Conservation (phyloP, 2,797 vertebrate genomes). For the Percopsis omiscomaycus region DNA sequence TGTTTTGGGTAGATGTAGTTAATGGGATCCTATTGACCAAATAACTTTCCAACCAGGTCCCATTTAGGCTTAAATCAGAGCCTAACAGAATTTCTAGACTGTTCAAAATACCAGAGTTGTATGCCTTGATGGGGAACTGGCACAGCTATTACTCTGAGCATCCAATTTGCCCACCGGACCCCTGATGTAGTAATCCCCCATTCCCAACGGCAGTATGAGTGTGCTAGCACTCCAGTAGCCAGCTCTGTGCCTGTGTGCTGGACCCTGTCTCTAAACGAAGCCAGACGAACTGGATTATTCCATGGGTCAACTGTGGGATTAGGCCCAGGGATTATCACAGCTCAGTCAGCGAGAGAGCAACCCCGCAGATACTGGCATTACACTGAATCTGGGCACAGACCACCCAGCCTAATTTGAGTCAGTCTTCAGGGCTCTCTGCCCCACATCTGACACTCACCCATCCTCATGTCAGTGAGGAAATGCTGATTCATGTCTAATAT, state of each 20-base stretch:
- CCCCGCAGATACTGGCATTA: slow-evolving; percentile 50
- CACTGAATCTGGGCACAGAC: slow-evolving; percentile 9
- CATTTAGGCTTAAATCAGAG: slow-evolving; percentile 39
- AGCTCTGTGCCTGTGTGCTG: slow-evolving; percentile 18
- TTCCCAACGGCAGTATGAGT: slow-evolving; percentile 48
- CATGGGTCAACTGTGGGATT: slow-evolving; percentile 63
- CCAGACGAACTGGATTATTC: slow-evolving; percentile 69
- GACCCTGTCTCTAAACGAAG: slow-evolving; percentile 45
- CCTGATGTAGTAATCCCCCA: slow-evolving; percentile 58
- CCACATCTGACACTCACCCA: background rate
- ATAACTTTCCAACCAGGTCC: slow-evolving; percentile 42
- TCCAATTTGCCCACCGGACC: slow-evolving; percentile 54
- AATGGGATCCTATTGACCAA: slow-evolving; percentile 61
- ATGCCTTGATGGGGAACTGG: slow-evolving; percentile 37
- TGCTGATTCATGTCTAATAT: slow-evolving; percentile 27
- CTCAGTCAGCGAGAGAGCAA: slow-evolving; percentile 55
- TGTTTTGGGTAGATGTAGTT: slow-evolving; percentile 39
- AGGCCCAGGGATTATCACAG: slow-evolving; percentile 69
- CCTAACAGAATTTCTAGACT: slow-evolving; percentile 2
- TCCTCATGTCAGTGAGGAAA: slow-evolving; percentile 1
- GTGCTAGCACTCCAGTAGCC: slow-evolving; percentile 29
- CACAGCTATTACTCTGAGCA: slow-evolving; percentile 51
- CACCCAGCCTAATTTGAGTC: slow-evolving; percentile 8
- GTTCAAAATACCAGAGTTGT: slow-evolving; percentile 41
- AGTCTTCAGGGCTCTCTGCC: slow-evolving; percentile 28